These are phyloP conservation scores for Trididemnum clinides DNA, from an alignment of 23 tunicate species.

Conservation along the genomic window DNA sequence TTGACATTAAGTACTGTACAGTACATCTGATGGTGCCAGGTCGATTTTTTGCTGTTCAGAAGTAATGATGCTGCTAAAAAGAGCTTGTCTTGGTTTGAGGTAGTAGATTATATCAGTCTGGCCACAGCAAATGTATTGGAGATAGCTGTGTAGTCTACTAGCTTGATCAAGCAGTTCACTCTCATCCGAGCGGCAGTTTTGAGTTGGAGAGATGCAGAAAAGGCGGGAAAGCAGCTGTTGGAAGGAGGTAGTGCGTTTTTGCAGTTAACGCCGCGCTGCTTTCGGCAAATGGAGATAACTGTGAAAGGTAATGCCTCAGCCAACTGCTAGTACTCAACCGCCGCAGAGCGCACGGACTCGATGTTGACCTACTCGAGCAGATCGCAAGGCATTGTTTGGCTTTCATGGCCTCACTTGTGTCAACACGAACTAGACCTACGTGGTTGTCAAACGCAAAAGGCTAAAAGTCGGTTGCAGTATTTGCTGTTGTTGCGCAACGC, in stretches of 20 bases:
- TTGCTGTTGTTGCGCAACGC: no score
- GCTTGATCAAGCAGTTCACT: slow-evolving; percentile 58
- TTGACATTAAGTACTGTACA: slow-evolving; percentile 33
- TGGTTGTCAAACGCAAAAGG: no score
- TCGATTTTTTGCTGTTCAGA: neutral
- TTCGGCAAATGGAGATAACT: slow-evolving; percentile 67
- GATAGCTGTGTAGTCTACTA: slow-evolving; percentile 90
- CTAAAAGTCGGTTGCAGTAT: no score
- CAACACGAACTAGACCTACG: no score
- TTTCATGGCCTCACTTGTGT: no score
- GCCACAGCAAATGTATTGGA: slow-evolving; percentile 34
- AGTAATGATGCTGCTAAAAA: neutral
- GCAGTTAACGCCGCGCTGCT: slow-evolving; percentile 58
- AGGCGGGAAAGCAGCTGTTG: neutral
- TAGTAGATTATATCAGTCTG: slow-evolving; percentile 97
- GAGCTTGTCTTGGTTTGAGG: slow-evolving; percentile 67
- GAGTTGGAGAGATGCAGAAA: neutral
- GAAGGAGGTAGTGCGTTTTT: slow-evolving; percentile 96
- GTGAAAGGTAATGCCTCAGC: slow-evolving; percentile 65
- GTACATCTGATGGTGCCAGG: neutral
- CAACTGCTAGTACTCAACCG: no score
- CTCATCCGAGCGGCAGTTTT: neutral
- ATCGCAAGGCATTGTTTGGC: no score
- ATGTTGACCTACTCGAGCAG: no score
- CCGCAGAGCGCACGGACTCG: no score